Base-by-base conservation (phyloP, 2,113 vertebrate genomes). In the Bucco capensis region DNA sequence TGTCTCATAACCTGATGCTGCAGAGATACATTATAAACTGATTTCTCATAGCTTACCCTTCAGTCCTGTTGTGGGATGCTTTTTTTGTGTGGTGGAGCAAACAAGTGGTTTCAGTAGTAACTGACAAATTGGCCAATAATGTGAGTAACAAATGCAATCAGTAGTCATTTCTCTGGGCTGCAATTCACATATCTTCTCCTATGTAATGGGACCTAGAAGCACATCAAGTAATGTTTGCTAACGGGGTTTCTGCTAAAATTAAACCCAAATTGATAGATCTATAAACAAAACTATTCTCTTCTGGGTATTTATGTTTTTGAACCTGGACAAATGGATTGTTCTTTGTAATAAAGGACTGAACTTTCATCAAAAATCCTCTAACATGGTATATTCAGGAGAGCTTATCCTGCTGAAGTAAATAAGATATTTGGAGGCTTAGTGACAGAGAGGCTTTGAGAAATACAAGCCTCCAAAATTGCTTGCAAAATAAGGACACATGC, bases 101-200 rank as follows among this genome's bases (percentile, higher is more conserved):
- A 66, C 27, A 88, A 75, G 71, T 33, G n/a, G 64, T 89, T 94
- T 94, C 89, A 93, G 72, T 38, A 86, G 62, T 53, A 78, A 54
- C 37, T 96, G 96, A 96, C 27, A 96, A 96, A 97, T 93, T 92
- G 86, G 12, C 70, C 92, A 77, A 77, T 96, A 96, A 96, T 78
- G 50, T 82, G 23, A 64, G n/a, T 96, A 96, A 94, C 95, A 92
- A 95, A 96, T 93, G 38, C 51, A 79, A 53, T 53, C 62, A 54
- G 30, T 25, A 69, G 73, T 88, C 69, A 93, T 92, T 86, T 94
- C 46, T 38, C 65, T 86, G 37, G 9, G 31, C 44, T 84, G 77
- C 77, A 96, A 94, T 97, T 97, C 97, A 93, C 58, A 80, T 88
- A 88, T 95, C 38, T 56, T 93, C 61, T 93, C 19, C 31, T 46